Evolutionary conservation across 2,113 vertebrate genomes (phyloP), one percentile per base, ranked within the genome.

Genomic region (Spermophilus dauricus): DNA sequence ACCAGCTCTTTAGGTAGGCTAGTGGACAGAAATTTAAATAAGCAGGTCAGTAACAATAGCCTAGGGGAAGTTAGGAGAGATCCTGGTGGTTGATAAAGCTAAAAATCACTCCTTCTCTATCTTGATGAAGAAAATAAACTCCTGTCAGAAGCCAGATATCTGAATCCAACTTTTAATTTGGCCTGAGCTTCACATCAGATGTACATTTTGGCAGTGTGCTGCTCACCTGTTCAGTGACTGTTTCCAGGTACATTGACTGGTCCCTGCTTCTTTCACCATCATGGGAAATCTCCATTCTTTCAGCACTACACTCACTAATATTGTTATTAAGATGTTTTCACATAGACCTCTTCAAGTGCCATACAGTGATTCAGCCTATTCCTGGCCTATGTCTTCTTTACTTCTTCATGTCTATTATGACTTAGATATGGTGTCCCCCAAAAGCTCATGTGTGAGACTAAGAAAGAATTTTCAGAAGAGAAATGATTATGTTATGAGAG

Each of bases 81-180:
- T 32, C 8, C 63, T 95, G 10, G 45, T 34, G 24, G 30, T 82
- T 32, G 26, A 1, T 58, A 63, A 82, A 28, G 11, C 30, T 34
- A 83, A 13, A 69, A 70, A 28, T 42, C 39, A 34, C 5, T 77
- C 14, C 86, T 81, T 72, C 17, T 86, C 86, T 87, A 17, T 84
- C 28, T 90, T 84, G 1, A 53, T 94, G 5, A 56, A 73, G 18
- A 17, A 13, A 48, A 14, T 42, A 77, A 39, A 87, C 65, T 17
- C 58, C 12, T 61, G 37, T n/a, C 51, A 48, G 12, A 42, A 11
- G 7, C 8, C 10, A 90, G 89, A 85, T 77, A 69, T 53, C 45
- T 48, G 17, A 69, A 80, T 88, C 13, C 34, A 81, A 7, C 34
- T 91, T 97, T 97, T 69, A 18, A 81, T 72, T 67, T 95, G 76